A percentile compares a stretch with the other conserved stretches of the same genome.
phyloP scores from a whole-genome alignment of 2,797 vertebrate species.

The Heterohyrax brucei region DNA sequence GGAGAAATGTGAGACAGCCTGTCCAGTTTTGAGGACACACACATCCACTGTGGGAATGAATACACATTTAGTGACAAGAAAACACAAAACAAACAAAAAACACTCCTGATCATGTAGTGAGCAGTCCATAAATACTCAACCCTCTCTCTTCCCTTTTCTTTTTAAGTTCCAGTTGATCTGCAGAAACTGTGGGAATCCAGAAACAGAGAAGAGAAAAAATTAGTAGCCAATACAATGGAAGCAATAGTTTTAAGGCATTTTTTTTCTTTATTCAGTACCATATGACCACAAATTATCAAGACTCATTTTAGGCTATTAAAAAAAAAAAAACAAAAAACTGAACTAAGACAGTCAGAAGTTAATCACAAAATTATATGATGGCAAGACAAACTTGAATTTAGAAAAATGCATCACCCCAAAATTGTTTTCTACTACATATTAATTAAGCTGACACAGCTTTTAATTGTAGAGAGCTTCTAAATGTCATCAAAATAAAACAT shows the following conservation, averaged over 20 bases:
- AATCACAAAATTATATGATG: neutral
- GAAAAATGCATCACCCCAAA: neutral
- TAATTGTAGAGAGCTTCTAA: neutral
- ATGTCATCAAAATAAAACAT: neutral
- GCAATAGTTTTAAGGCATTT: neutral
- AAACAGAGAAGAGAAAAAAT: neutral
- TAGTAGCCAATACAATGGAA: neutral
- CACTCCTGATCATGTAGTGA: neutral
- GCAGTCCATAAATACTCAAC: neutral
- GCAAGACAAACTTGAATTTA: neutral
- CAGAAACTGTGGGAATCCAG: constrained; percentile 10
- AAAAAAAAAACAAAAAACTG: neutral
- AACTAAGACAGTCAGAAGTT: neutral
- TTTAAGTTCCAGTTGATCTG: neutral
- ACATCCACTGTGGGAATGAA: neutral
- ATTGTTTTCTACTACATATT: neutral
- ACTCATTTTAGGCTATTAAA: no score
- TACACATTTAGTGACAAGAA: neutral
- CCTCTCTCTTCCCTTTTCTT: neutral
- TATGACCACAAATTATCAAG: no score
- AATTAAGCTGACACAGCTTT: neutral
- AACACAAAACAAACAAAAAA: no score
- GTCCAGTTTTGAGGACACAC: neutral
- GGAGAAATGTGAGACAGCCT: neutral
- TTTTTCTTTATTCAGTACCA: neutral